phyloP scores from a whole-genome alignment of 2,113 vertebrate genomes.

The Nannospalax galili region DNA sequence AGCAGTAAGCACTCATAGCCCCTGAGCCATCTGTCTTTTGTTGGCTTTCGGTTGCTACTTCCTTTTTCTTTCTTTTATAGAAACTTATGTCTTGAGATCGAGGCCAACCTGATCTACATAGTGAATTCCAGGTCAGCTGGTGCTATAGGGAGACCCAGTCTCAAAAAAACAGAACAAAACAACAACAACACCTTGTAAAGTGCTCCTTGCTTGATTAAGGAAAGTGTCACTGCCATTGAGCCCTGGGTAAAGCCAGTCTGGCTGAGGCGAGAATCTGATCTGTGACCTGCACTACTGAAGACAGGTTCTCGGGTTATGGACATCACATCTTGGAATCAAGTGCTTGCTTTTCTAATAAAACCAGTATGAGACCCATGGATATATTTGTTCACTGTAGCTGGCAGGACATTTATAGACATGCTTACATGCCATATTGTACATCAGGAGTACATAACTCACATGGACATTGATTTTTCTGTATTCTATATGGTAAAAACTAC shows the following conservation, averaged over 20 bases:
- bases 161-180: too few species aligned
- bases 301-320: constrained; percentile 1
- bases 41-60: background rate
- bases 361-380: background rate
- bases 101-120: too few species aligned
- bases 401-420: background rate
- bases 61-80: too few species aligned
- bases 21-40: background rate
- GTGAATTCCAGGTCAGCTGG: too few species aligned
- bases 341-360: constrained; percentile 37
- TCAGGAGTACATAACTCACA: background rate
- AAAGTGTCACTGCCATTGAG: background rate
- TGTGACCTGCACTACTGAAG: background rate
- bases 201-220: background rate
- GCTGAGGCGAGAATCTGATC: background rate
- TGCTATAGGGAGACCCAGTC: too few species aligned
- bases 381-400: constrained; percentile 23
- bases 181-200: background rate
- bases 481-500: background rate
- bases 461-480: background rate
- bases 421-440: background rate
- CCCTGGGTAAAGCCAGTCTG: background rate
- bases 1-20: background rate
- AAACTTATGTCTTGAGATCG: too few species aligned
- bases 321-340: background rate